A percentile compares a stretch with the other conserved stretches of the same genome.
Evolutionary conservation across 2,113 vertebrate species (phyloP).

Genomic region (Haemorhous mexicanus): DNA sequence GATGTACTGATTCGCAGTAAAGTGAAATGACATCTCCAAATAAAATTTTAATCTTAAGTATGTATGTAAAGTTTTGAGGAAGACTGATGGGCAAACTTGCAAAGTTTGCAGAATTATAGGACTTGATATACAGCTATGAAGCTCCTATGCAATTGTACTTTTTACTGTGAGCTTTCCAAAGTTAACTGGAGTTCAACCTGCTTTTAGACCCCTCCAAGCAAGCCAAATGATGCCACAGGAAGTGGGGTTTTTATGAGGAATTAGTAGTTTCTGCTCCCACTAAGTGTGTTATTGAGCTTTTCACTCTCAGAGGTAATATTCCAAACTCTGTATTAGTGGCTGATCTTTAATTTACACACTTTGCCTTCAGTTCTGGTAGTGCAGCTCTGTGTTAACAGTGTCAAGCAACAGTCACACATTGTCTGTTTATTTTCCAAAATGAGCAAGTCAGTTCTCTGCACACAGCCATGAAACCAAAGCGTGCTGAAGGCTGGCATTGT

Average conservation of each 20-base stretch:
- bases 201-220: background rate
- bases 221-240: background rate
- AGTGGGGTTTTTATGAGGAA: background rate
- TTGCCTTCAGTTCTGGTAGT: background rate
- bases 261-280: slow-evolving; percentile 48
- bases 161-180: background rate
- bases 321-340: background rate
- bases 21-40: slow-evolving; percentile 58
- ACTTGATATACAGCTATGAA: slow-evolving; percentile 2
- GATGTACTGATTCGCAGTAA: slow-evolving; percentile 66
- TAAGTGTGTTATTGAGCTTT: background rate
- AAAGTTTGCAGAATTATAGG: slow-evolving; percentile 35
- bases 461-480: background rate
- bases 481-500: background rate
- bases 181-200: background rate
- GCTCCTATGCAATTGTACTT: background rate
- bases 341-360: background rate
- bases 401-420: background rate
- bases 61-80: slow-evolving; percentile 39
- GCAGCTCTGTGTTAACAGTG: background rate
- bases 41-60: slow-evolving; percentile 63
- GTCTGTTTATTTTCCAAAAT: background rate
- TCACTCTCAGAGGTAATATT: background rate
- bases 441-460: background rate
- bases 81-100: slow-evolving; percentile 8